Evolutionary conservation across 2,888 invertebrate genomes (phyloP), one percentile per base, ranked within the genome.

Genomic region (Morpho achilles): DNA sequence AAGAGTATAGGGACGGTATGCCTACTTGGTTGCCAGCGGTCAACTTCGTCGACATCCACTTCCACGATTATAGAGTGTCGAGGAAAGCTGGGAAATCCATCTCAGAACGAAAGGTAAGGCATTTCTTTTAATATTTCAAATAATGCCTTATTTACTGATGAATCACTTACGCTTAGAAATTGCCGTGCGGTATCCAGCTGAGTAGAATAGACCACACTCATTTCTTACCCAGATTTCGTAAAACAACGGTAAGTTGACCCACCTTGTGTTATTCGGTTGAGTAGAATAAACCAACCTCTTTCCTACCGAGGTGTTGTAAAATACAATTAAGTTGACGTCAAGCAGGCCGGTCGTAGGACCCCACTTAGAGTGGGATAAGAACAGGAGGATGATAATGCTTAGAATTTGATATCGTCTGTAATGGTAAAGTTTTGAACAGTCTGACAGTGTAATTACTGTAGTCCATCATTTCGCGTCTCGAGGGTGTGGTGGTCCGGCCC

Each of bases 391-490:
- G 16, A 16, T 16, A 16, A 16, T 16, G 16, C 16, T 16, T 16
- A 59, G 60, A 56, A 63, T 63, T 57, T 54, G 56, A 54, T 43
- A 9, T 9, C 42, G 42, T 9, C 7, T 43, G 8, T 43, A 9
- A 9, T 43, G 42, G 42, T 9, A 8, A 43, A 9, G 42, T 43
- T 43, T 78, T 68, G 71, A 75, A 73, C 65, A 72, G 70, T 72
- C 84, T 84, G 84, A 85, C 85, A 83, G 82, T 76, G 75, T 87
- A 87, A 87, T 87, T 86, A 84, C 74, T 74, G 72, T 75, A 76
- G 78, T 74, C 79, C 80, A 82, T 84, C 81, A 80, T 74, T 80
- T 70, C 73, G 67, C 74, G 69, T 72, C 72, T 70, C 66, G 77
- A 77, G 83, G 83, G 86, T 79, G 87, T 82, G 84, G 79, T 80